Evolutionary conservation across 1,140 invertebrate species (phyloP).

Genomic region (Aphaenogaster rudis): DNA sequence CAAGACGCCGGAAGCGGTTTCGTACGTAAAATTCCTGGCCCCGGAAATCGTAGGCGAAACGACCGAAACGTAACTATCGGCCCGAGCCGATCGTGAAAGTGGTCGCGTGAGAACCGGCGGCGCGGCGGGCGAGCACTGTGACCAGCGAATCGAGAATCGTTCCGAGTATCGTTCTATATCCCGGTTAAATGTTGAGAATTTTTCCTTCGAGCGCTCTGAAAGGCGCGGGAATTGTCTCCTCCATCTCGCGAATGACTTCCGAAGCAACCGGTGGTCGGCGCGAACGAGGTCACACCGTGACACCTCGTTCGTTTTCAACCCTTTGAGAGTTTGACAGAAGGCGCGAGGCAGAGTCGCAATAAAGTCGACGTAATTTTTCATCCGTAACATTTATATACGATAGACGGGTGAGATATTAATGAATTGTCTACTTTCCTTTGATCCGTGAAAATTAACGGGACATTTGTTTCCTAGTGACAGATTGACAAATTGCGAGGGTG

Average conservation of each 20-base stretch:
- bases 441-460: conserved; percentile 37
- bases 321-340: conserved; percentile 57
- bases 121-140: background rate
- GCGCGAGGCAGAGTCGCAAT: conserved; percentile 14
- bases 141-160: background rate
- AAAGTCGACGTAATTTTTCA: conserved; percentile 40
- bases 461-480: conserved; percentile 49
- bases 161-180: background rate
- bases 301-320: conserved; percentile 55
- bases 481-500: conserved; percentile 33
- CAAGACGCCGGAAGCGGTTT: conserved; percentile 65
- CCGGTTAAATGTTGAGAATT: conserved; percentile 6
- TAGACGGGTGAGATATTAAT: conserved; percentile 39
- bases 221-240: conserved; percentile 26
- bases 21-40: conserved; percentile 63
- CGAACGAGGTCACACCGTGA: conserved; percentile 69
- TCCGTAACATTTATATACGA: conserved; percentile 26
- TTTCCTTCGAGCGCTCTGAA: conserved; percentile 27
- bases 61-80: conserved; percentile 47
- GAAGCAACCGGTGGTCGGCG: conserved; percentile 77
- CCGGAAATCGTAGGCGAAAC: conserved; percentile 64
- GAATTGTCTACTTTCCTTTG: conserved; percentile 36
- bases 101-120: conserved; percentile 4
- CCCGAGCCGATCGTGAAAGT: conserved; percentile 45
- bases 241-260: conserved; percentile 44